Base-by-base conservation (phyloP, 2,113 vertebrate species). In the Corythoichthys haematopterus region DNA sequence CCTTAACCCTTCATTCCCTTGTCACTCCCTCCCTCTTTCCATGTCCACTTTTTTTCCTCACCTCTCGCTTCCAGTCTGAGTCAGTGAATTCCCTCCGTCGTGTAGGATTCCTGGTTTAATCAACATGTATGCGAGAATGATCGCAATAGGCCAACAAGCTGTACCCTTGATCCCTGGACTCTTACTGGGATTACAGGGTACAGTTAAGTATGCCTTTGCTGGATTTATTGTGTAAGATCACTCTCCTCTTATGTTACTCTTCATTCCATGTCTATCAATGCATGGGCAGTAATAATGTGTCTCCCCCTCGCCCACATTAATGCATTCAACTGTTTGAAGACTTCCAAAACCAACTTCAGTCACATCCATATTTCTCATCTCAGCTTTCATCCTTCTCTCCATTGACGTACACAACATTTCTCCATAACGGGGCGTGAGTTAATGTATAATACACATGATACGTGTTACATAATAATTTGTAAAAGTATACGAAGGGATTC, bases 61-160 rank as follows among this genome's bases (percentile, higher is more conserved):
- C 76, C 72, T 57, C 74, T 71, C 80, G 46, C 53, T 63, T 45
- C 15, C 35, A 6, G 35, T 82, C 72, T 53, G 77, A 68, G 75
- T 80, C 72, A 63, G 73, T 79, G 64, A 76, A 88, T 84, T 84
- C 80, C 60, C 68, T 20, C 62, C 74, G 60, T 71, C 60, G 76
- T 69, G 60, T 69, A 66, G 77, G 65, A 88, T 88, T 81, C 80
- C 78, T 78, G 62, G 51, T 85, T 74, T 83, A 88, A 86, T 88
- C 78, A 85, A 63, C 72, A 79, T 84, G 72, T 77, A 85, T 89
- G 85, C 65, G 46, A 85, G 79, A 80, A 81, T 74, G 80, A 73
- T 65, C 2, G 71, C 74, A 86, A 85, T 65, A 74, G 68, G 71
- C 82, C 80, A 89, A 83, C 78, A 75, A 81, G 80, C 76, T 82